A percentile compares a stretch with the other conserved stretches of the same genome.
phyloP scores from a whole-genome alignment of 2,888 invertebrate species.

The Unio delphinus region DNA sequence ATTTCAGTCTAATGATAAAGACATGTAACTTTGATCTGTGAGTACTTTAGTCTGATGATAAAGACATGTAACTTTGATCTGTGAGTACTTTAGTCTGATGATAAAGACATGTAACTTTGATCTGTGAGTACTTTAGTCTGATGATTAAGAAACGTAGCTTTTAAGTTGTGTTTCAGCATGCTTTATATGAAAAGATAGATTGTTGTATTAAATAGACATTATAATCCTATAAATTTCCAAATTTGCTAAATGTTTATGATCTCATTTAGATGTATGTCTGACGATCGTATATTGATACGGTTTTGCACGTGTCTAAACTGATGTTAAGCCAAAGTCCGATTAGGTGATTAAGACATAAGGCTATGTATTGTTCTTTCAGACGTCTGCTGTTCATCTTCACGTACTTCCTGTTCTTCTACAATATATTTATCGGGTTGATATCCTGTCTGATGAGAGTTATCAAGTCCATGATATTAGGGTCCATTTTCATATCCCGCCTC shows the following conservation, averaged over 20 bases:
- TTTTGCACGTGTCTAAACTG: too few species aligned
- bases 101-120: background rate
- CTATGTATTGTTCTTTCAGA: slow-evolving; percentile 34
- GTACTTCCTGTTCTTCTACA: slow-evolving; percentile 66
- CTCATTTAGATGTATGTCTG: too few species aligned
- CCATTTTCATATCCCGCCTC: slow-evolving; percentile 55
- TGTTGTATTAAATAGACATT: too few species aligned
- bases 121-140: background rate
- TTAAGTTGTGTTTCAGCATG: background rate
- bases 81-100: background rate
- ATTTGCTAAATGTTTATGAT: too few species aligned
- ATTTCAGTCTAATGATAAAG: too few species aligned
- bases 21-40: too few species aligned
- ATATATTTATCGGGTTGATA: slow-evolving; percentile 60
- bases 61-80: background rate
- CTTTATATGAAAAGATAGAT: too few species aligned
- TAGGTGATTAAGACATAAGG: background rate
- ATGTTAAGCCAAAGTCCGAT: too few species aligned
- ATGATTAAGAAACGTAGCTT: background rate
- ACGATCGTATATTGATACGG: too few species aligned
- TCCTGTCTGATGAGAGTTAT: slow-evolving; percentile 52
- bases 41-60: background rate
- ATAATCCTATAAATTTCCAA: too few species aligned
- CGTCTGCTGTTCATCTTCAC: slow-evolving; percentile 52
- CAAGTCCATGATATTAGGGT: slow-evolving; percentile 47